Base-by-base conservation (phyloP, 2,797 vertebrate genomes). In the Streptopelia turtur region DNA sequence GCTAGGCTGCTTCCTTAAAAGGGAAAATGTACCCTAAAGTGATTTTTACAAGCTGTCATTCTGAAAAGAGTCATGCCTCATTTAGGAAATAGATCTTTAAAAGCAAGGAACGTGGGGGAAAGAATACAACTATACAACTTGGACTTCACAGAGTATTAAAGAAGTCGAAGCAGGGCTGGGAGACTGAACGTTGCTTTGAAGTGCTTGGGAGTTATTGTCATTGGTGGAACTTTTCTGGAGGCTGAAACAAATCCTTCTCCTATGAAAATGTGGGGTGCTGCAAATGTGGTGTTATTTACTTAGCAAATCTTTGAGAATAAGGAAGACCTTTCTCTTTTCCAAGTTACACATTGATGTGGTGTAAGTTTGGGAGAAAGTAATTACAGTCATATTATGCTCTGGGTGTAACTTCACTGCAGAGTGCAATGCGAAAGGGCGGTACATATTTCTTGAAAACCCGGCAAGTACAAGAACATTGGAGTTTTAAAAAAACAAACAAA, bases 11-110 rank as follows among this genome's bases (percentile, higher is more conserved):
- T 95, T 72, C 91, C 94, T 93, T 95, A 97, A 91, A 96, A 92
- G 91, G 91, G 50, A 96, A 79, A 88, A 91, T 82, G n/a, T 89
- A 90, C 60, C 80, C 88, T 92, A 74, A 93, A 95, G 89, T 90
- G 94, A 93, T 93, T 94, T 96, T 94, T 59, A 93, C 80, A 89
- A 95, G 84, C 83, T 94, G 93, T 93, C 89, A 84, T 94, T 66
- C 66, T 90, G 87, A 90, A 93, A 72, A 77, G 80, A 96, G 56
- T 90, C 90, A 89, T 90, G 83, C 89, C 83, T 96, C 93, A 83
- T 92, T 94, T 93, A 94, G 96, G 76, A 95, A 95, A 94, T 30
- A 50, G 65, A 80, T 79, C 75, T 95, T 87, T 81, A 68, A 71
- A 78, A 75, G 60, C 79, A 89, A 65, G 41, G 57, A 93, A 77